Base-by-base conservation (phyloP, 37 sponge, comb jelly and placozoan genomes). In the Theonella swinhoei region DNA sequence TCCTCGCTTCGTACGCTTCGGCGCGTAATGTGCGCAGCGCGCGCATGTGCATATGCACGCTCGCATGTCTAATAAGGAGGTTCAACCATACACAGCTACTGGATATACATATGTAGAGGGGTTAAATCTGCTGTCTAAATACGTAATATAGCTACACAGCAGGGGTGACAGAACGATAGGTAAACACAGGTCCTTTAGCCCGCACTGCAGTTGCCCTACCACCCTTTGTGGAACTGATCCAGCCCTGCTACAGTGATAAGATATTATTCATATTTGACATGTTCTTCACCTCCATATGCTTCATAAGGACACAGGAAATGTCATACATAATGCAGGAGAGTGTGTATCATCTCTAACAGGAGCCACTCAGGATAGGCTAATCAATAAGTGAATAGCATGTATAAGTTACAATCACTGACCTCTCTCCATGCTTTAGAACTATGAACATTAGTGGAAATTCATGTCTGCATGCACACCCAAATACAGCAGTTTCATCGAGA, bases 401-500 rank as follows among this genome's bases (percentile, higher is more conserved):
- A 47, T 47, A n/a, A 72, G 4, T 35, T 4, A 35, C 26, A 36
- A 11, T 78, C 14, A 47, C 11, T 47, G 7, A 47, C 54, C 54
- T 47, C 67, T 80, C 80, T 65, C 80, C 80, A 80, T 80, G 80
- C 26, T 80, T 80, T 5, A 80, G 47, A 68, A 24, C 67, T 4
- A 67, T 39, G 34, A 80, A 80, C 70, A 80, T 39, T 3, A 38
- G 22, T 20, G 80, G 80, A 37, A 80, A 62, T 80, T 80, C 80
- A 80, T 80, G 80, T 9, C 80, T 64, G 39, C 80, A 80, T 17
- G 80, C 80, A 80, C 80, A 80, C 2, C 80, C 80, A 67, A 80
- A 80, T 30, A 80, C 34, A 26, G 69, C 80, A 39, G 80, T 80
- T 31, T 80, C 80, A 80, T 80, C 80, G 25, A 80, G 70, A 39